Evolutionary conservation across 2,797 vertebrate genomes (phyloP).

Genomic region (Prunella strophiata): DNA sequence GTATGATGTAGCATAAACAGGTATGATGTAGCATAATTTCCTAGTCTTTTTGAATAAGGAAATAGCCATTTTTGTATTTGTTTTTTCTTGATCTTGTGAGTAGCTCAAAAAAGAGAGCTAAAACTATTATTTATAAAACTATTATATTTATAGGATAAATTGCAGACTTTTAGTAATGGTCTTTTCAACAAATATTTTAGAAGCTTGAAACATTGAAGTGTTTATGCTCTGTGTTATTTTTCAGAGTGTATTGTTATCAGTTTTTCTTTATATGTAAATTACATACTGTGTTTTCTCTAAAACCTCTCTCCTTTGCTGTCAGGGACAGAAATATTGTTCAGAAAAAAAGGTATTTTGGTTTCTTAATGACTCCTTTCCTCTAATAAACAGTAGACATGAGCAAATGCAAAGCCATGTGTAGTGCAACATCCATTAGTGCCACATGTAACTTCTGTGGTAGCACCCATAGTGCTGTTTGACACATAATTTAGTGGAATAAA

Average conservation of each 20-base stretch:
- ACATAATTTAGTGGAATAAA: neutral
- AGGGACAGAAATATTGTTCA: constrained; percentile 18
- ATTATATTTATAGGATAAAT: no score
- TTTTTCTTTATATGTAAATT: neutral
- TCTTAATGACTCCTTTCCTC: neutral
- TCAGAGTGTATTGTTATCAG: neutral
- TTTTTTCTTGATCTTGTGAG: neutral
- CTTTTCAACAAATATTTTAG: neutral
- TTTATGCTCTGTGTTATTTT: neutral
- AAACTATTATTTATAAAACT: neutral
- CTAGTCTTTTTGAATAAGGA: neutral
- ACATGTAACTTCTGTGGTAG: neutral
- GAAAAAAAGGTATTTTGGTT: constrained; percentile 7
- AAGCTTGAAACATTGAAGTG: neutral
- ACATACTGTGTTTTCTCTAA: neutral
- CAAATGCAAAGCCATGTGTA: neutral
- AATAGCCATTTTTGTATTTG: neutral
- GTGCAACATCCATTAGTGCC: neutral
- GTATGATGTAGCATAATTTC: constrained; percentile 64
- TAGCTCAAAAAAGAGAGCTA: neutral
- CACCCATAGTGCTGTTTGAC: neutral
- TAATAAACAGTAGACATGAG: neutral
- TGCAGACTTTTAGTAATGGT: neutral
- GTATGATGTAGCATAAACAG: constrained; percentile 59
- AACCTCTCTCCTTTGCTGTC: constrained; percentile 11